These are phyloP conservation scores for Saturnia japonica DNA, from an alignment of 2,888 invertebrate genomes.

Conservation along the genomic window DNA sequence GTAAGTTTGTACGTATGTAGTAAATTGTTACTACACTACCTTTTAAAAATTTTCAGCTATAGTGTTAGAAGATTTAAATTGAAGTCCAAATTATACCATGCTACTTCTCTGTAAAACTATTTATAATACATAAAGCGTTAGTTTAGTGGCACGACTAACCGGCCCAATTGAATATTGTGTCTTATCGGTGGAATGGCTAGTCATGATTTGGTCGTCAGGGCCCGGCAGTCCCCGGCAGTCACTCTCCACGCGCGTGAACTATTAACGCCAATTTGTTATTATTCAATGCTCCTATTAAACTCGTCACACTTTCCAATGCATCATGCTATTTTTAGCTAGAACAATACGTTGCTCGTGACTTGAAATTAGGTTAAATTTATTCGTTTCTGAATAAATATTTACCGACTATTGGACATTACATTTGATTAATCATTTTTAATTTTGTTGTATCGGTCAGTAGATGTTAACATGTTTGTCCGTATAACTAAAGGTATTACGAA, in stretches of 20 bases:
- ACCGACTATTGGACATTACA: neutral
- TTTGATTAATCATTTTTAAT: neutral
- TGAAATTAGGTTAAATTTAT: neutral
- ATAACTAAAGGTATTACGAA: too few species aligned
- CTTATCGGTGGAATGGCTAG: constrained; percentile 57
- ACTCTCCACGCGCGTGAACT: constrained; percentile 24
- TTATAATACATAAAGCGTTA: neutral
- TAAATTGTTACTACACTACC: too few species aligned
- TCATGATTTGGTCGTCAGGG: constrained; percentile 55
- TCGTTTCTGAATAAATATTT: neutral
- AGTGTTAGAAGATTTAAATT: too few species aligned
- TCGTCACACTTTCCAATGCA: constrained; percentile 16
- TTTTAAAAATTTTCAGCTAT: too few species aligned
- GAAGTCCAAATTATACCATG: too few species aligned
- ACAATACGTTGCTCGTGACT: neutral
- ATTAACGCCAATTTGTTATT: constrained; percentile 22
- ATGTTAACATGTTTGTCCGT: too few species aligned
- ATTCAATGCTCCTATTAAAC: constrained; percentile 19
- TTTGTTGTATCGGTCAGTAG: too few species aligned
- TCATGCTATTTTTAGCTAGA: neutral
- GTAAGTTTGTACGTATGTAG: too few species aligned
- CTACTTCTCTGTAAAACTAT: too few species aligned
- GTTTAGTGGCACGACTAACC: constrained; percentile 42
- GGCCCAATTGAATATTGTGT: constrained; percentile 59
- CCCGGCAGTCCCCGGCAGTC: constrained; percentile 32